Evolutionary conservation across 2,888 invertebrate species (phyloP), one percentile per base, ranked within the genome.

Genomic region (Sinelater perroti): DNA sequence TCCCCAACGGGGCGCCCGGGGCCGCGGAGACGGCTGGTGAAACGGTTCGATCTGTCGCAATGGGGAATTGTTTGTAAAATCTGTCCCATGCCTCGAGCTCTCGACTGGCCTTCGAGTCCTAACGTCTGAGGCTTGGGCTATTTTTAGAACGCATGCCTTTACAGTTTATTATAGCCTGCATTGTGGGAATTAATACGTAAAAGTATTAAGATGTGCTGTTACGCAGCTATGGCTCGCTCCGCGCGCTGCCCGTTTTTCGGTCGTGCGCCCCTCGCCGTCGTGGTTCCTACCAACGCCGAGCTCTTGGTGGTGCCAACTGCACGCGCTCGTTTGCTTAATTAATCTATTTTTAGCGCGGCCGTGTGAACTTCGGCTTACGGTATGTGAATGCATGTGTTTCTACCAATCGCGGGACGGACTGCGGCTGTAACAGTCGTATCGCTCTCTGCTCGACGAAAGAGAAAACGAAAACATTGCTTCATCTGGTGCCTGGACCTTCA

Each of bases 131-230:
- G 68, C 68, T 65, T 53, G 53, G 63, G 70, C 62, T 72, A 74
- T 74, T 74, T 74, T 74, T 74, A 74, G 74, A 72, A 71, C 71
- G 63, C 63, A 64, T 67, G 58, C 46, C 63, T 71, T 71, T 72
- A 71, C 70, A 70, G 66, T 71, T 71, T 70, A 66, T 69, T 68
- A 67, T 67, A 68, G 68, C 67, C 58, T 59, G 53, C 38, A 51
- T 58, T 55, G 52, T 58, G 38, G 45, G 45, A 61, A 57, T 42
- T 57, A 30, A 58, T 58, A 45, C 36, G 45, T 55, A 53, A 47
- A 40, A 49, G 21, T 31, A 20, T 24, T 24, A 42, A 49, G 47
- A 44, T 44, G 44, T 30, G 44, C 30, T 13, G 21, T 14, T 6
- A 36, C n/a, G n/a, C n/a, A n/a, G n/a, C n/a, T n/a, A n/a, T n/a